These are phyloP conservation scores for Donacobius atricapilla DNA, from an alignment of 2,113 vertebrate genomes.

Conservation along the genomic window DNA sequence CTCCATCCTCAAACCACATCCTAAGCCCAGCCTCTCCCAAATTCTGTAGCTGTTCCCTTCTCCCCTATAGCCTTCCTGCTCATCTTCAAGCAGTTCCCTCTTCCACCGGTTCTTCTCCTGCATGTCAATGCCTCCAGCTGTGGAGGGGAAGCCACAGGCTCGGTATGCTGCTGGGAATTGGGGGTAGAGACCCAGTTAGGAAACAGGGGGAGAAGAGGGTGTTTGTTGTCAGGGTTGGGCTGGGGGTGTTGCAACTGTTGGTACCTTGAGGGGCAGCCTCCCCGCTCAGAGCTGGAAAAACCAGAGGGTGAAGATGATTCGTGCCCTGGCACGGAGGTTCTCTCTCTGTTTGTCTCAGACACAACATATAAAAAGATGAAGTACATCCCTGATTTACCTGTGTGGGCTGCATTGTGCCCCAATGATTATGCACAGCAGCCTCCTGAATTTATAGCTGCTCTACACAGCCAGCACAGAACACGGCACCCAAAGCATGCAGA, in stretches of 20 bases:
- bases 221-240: conserved; percentile 7
- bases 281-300: neutral
- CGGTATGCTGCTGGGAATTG: neutral
- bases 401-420: neutral
- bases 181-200: neutral
- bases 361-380: neutral
- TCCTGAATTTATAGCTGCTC: conserved; percentile 5
- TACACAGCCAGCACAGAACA: neutral
- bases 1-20: neutral
- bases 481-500: neutral
- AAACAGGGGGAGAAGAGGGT: neutral
- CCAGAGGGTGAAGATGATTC: neutral
- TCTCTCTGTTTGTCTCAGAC: neutral
- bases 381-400: neutral
- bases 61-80: neutral
- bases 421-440: neutral
- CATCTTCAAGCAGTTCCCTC: neutral
- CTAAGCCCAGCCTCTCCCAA: neutral
- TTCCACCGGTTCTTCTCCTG: neutral
- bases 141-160: neutral
- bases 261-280: neutral
- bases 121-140: neutral
- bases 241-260: neutral
- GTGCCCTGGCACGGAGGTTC: neutral
- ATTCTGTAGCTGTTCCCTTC: neutral